Base-by-base conservation (phyloP, 2,113 vertebrate species). In the Neolamprologus devosi region DNA sequence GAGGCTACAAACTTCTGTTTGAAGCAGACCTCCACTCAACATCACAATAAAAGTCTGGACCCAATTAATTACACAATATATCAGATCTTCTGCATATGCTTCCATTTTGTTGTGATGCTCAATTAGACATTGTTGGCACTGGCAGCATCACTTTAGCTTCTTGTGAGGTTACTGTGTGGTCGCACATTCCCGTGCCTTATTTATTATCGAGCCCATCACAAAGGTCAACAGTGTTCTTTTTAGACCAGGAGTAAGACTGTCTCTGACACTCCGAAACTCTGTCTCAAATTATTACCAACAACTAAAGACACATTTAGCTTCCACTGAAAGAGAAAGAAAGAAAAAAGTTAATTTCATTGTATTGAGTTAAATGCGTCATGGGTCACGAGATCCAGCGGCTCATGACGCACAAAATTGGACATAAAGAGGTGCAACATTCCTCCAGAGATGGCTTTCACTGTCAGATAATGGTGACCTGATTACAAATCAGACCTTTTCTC, bases 31-130 rank as follows among this genome's bases (percentile, higher is more conserved):
- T 86, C 91, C 89, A 70, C 86, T 88, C 37, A 16, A 86, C 63
- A 35, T 88, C 86, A 87, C 90, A 91, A 87, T 90, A 87, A 84
- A 89, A 89, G 80, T 82, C 47, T 80, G 80, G 51, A 81, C 68
- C 93, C 91, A 92, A 92, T 93, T 93, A 92, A 91, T 92, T 88
- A 84, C 81, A 84, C 63, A 88, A 35, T 42, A 85, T 82, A 88
- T 87, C 82, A 55, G 17, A 88, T 88, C 86, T 47, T 45, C 79
- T 54, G 49, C 47, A 79, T 47, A 84, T 80, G 81, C 81, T 47
- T 88, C 23, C 33, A 65, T 85, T 63, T 86, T 7, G 6, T 49
- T 55, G 54, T 19, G 26, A 70, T n/a, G 57, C 58, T 88, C 57
- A 87, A 87, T 90, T 88, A 28, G 85, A 82, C 37, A 63, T 63